Evolutionary conservation across 1,140 invertebrate genomes (phyloP), one percentile per base, ranked within the genome.

Genomic region (Aphelinus atriplicis): DNA sequence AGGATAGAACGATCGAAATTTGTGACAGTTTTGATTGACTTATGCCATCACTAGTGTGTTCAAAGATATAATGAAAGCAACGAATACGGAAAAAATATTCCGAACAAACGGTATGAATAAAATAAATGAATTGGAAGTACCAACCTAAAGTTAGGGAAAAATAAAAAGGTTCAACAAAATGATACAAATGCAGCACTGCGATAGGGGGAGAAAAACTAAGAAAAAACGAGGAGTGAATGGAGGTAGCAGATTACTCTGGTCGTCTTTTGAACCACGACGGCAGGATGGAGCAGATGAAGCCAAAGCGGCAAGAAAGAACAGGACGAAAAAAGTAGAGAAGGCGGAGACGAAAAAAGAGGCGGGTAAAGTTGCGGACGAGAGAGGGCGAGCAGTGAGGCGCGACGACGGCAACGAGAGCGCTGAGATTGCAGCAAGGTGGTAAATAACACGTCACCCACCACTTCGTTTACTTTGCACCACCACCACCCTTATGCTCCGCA

Each of bases 401-500:
- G 78, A 74, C 80, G 81, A 80, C 79, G 81, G 82, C 43, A 46
- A 58, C 45, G 10, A 58, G 45, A 61, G 58, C 55, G 82, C 80
- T 79, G 82, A 84, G 82, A 84, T 85, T 85, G 81, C 81, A 80
- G 78, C 79, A 81, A 81, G 81, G 78, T 80, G 79, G 82, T 84
- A 84, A 84, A 85, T 85, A 84, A 85, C 81, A 84, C 84, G 82
- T 84, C 82, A 84, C 78, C 78, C 81, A 79, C 80, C 79, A 83
- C 79, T 84, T 76, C 78, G 83, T 83, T 84, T 84, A 84, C 81
- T 82, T 83, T 85, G 71, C 78, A 77, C 78, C 71, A 69, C 78
- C 71, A 69, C 9, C 51, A 9, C 9, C 51, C 51, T 53, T 9
- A 4, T 53, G 4, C 51, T 53, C 9, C 51, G 4, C 9, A 6